Evolutionary conservation across 2,797 vertebrate species (phyloP), one percentile per base, ranked within the genome.

Genomic region (Morelia viridis): DNA sequence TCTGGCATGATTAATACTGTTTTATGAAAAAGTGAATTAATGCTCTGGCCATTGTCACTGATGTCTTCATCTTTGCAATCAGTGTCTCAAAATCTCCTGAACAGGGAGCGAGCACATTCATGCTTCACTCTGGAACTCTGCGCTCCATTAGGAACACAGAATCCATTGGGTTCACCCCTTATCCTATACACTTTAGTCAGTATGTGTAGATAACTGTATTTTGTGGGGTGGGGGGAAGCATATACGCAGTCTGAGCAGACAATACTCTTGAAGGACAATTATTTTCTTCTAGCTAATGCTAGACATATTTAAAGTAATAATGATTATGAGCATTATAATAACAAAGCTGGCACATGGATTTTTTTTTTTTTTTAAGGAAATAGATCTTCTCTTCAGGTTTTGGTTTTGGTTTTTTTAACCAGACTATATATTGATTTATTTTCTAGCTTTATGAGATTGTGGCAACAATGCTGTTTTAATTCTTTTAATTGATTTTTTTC

Each of bases 381-480:
- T 10, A 80, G 19, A 41, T 41, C 71, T 4, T 46, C 3, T 80
- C 35, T 71, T 71, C 65, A 71, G 13, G 6, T 31, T 31, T 17
- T 50, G 7, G 5, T 31, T 68, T 17, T 5, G 31, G 31, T 87
- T 90, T 87, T 71, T 31, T 93, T 95, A 65, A 93, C 61, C 86
- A 93, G 86, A 41, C 0, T 87, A 65, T 95, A 28, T 89, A 80
- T 46, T 94, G 41, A 61, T 46, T 80, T 89, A 58, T 95, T 93
- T 94, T 93, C 71, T 31, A 87, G n/a, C 92, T 50, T 68, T 35
- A 93, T 91, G 95, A 96, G 96, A 94, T 35, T 93, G 24, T 92
- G 95, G 96, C 60, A 95, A 83, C 92, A 91, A 89, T 71, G 83
- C 19, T 86, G 2, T 96, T 97, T 97, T 93, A 96, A 85, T 3